phyloP scores from a whole-genome alignment of 2,888 invertebrate genomes.

The Acleris literana region DNA sequence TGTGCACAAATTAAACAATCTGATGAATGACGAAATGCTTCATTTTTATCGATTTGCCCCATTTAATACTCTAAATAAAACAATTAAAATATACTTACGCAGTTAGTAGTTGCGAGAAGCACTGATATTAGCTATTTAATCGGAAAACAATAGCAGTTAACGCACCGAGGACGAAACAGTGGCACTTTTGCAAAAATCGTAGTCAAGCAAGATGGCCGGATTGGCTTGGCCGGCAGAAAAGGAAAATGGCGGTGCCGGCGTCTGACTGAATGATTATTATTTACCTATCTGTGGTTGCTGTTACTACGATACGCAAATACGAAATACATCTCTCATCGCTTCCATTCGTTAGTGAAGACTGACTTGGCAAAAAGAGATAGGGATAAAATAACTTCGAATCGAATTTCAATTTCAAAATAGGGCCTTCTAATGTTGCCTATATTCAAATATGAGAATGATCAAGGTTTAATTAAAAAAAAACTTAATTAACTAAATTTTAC shows the following conservation, averaged over 20 bases:
- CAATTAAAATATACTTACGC: not conserved
- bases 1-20: not conserved
- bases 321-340: too few relatives aligned
- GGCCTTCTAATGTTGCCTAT: too few relatives aligned
- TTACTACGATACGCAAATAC: too few relatives aligned
- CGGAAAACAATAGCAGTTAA: not conserved
- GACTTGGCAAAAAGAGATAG: too few relatives aligned
- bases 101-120: not conserved
- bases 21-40: not conserved
- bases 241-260: conserved; percentile 9
- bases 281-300: too few relatives aligned
- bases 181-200: not conserved
- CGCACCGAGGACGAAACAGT: not conserved
- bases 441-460: too few relatives aligned
- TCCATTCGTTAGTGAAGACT: too few relatives aligned
- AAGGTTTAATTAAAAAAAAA: too few relatives aligned
- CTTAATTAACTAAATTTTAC: too few relatives aligned
- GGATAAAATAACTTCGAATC: too few relatives aligned
- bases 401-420: too few relatives aligned
- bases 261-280: not conserved
- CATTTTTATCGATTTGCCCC: not conserved
- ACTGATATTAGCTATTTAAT: not conserved
- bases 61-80: not conserved
- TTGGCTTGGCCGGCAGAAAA: not conserved
- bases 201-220: conserved; percentile 15